A percentile compares a stretch with the other conserved stretches of the same genome.
Conservation (phyloP, 2,113 vertebrate genomes). For the Mesoclemmys tuberculata region DNA sequence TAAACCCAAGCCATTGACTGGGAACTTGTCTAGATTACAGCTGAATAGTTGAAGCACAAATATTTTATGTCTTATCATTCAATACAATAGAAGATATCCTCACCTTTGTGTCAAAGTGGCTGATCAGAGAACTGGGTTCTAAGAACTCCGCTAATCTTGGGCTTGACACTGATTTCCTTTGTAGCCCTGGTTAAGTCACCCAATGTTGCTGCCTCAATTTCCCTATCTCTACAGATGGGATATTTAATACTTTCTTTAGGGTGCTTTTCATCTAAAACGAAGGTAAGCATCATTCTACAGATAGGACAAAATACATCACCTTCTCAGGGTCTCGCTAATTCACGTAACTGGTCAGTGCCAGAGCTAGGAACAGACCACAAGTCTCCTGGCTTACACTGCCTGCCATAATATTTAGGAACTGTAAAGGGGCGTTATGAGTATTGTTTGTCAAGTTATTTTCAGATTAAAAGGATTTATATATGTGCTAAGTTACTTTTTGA, state of each 20-base stretch:
- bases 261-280: neutral
- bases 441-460: neutral
- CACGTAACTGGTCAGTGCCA: neutral
- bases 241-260: neutral
- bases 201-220: neutral
- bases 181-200: neutral
- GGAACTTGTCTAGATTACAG: neutral
- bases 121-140: neutral
- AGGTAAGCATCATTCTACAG: neutral
- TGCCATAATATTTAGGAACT: neutral
- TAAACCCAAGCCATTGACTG: neutral
- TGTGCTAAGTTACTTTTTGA: slow-evolving; percentile 33
- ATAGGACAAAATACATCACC: neutral
- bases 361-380: neutral
- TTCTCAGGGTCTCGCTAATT: neutral
- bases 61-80: neutral
- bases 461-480: neutral
- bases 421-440: slow-evolving; percentile 35
- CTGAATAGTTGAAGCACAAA: neutral
- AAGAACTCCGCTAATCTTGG: neutral
- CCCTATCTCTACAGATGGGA: neutral
- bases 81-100: neutral
- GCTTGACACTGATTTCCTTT: neutral
- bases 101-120: neutral
- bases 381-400: neutral